These are phyloP conservation scores for Sebastes diaconus DNA, from an alignment of 2,797 vertebrate genomes.

Conservation along the genomic window DNA sequence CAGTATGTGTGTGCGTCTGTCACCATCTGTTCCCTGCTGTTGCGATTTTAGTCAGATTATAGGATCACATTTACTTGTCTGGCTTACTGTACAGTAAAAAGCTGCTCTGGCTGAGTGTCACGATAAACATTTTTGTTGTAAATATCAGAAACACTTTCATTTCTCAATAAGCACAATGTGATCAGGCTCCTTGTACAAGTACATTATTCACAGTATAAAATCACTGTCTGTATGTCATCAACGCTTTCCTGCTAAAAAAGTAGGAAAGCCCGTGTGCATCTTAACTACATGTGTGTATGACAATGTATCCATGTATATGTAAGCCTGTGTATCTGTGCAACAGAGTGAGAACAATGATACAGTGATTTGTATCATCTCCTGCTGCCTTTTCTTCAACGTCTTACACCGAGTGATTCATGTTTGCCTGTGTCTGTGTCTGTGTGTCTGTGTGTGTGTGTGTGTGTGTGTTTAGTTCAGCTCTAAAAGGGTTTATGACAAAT, in stretches of 20 bases:
- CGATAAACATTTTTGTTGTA: neutral
- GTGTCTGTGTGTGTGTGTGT: neutral
- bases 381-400: neutral
- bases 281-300: neutral
- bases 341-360: neutral
- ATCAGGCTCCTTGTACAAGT: neutral
- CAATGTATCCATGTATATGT: neutral
- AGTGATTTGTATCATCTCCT: neutral
- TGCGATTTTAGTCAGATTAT: neutral
- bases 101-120: neutral
- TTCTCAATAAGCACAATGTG: neutral
- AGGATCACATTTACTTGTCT: neutral
- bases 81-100: neutral
- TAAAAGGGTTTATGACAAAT: neutral
- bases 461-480: neutral
- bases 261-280: neutral
- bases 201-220: neutral
- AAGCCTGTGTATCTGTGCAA: neutral
- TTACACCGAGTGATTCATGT: neutral
- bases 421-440: neutral
- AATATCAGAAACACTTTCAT: neutral
- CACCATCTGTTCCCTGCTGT: neutral
- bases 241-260: neutral
- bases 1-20: neutral
- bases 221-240: neutral